Evolutionary conservation across 2,797 vertebrate genomes (phyloP), one percentile per base, ranked within the genome.

Genomic region (Poeciliopsis turneri): DNA sequence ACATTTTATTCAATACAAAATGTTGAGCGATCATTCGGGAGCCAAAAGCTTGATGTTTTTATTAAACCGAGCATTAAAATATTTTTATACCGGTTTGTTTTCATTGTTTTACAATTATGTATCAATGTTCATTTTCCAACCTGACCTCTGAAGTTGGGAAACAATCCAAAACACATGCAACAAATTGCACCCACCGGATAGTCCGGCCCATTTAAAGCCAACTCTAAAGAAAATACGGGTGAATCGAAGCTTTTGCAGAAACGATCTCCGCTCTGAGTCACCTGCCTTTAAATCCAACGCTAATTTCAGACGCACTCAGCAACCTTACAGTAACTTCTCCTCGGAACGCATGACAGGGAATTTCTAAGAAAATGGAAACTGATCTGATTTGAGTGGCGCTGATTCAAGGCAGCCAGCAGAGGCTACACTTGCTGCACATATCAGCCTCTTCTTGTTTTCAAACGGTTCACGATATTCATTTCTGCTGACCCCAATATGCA

Each of bases 231-330:
- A 66, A 39, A 66, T 4, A 66, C 5, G 7, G 18, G 15, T 61
- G 61, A 64, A 20, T 36, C 33, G 2, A 66, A 23, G 15, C 61
- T 10, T 66, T 36, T 11, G 7, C 36, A 2, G 11, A 39, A 39
- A 4, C 11, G 3, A 39, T 23, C 49, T 68, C 59, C 4, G 10
- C 3, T 9, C 47, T 6, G 4, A 57, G 4, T 41, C 10, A 41
- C 70, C 82, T 43, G 76, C 43, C 74, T 76, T 70, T 51, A 46
- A 79, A 79, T 39, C 8, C 20, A 20, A 33, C 25, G 41, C 72
- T 55, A 61, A 28, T 61, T 57, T 57, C 59, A 59, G 33, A 39
- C 28, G 15, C 78, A 70, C 71, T 66, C 7, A 59, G 70, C 47
- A 9, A 79, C 72, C 28, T 73, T 57, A 49, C 1, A 69, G 80